A percentile compares a stretch with the other conserved stretches of the same genome.
These are phyloP conservation scores for Baronia brevicornis DNA, from an alignment of 2,888 invertebrate species.

Conservation along the genomic window DNA sequence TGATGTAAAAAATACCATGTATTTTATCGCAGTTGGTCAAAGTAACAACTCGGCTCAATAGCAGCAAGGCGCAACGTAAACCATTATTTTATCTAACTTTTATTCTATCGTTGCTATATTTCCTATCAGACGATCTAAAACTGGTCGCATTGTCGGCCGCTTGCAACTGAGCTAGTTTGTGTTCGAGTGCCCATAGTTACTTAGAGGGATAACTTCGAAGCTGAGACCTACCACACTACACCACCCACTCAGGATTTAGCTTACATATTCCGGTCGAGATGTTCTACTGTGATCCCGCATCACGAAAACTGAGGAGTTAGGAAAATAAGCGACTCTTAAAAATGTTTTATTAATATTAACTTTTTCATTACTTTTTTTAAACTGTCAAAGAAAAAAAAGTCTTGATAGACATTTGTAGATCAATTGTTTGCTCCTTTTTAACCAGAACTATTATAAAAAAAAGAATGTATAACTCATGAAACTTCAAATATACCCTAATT, in stretches of 20 bases:
- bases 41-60: slow-evolving; percentile 8
- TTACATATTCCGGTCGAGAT: slow-evolving; percentile 5
- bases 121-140: slow-evolving; percentile 36
- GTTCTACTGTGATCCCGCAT: neutral
- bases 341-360: too few relatives aligned
- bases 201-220: slow-evolving; percentile 9
- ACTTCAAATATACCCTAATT: too few relatives aligned
- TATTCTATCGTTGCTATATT: slow-evolving; percentile 20
- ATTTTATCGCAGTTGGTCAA: too few relatives aligned
- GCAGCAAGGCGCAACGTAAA: slow-evolving; percentile 9
- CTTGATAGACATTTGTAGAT: too few relatives aligned
- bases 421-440: too few relatives aligned
- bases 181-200: slow-evolving; percentile 8
- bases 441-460: too few relatives aligned
- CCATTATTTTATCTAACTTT: slow-evolving; percentile 6
- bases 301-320: neutral
- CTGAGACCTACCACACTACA: slow-evolving; percentile 13
- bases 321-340: too few relatives aligned
- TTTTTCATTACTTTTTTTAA: too few relatives aligned
- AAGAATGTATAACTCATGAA: too few relatives aligned
- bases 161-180: slow-evolving; percentile 32
- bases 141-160: slow-evolving; percentile 36
- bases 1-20: too few relatives aligned
- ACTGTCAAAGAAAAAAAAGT: too few relatives aligned
- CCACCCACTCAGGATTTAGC: slow-evolving; percentile 11